A percentile compares a stretch with the other conserved stretches of the same genome.
These are phyloP conservation scores for Epicampocera succincta DNA, from an alignment of 2,888 invertebrate genomes.

Conservation along the genomic window DNA sequence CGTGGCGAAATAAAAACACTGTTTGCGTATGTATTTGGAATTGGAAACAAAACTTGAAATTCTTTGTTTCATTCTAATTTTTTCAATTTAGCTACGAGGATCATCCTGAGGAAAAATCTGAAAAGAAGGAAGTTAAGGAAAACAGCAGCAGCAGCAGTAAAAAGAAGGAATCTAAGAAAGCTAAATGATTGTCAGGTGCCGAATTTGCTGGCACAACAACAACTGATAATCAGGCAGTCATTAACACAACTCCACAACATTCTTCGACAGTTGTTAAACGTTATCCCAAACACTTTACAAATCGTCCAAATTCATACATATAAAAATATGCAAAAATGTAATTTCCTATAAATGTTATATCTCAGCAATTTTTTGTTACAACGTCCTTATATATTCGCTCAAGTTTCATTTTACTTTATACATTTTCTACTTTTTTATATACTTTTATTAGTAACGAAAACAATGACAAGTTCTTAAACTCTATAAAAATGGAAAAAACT, in stretches of 20 bases:
- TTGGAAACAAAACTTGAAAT: background rate
- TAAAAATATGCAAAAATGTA: constrained; percentile 59
- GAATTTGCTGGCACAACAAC: constrained; percentile 17
- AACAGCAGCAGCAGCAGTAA: constrained; percentile 74
- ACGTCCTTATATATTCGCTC: too few species aligned
- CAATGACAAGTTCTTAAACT: too few species aligned
- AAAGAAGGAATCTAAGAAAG: constrained; percentile 81
- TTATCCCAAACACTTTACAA: constrained; percentile 68
- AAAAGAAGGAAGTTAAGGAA: constrained; percentile 80
- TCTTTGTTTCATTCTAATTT: constrained; percentile 64
- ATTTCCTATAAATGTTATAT: too few species aligned
- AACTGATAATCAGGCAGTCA: constrained; percentile 44
- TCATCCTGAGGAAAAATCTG: constrained; percentile 83
- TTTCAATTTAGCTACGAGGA: constrained; percentile 85
- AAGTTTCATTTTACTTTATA: too few species aligned
- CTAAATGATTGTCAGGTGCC: constrained; percentile 75
- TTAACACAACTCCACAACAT: constrained; percentile 47
- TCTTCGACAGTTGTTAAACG: constrained; percentile 63
- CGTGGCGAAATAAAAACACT: constrained; percentile 94
- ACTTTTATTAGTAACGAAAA: too few species aligned
- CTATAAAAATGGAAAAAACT: too few species aligned
- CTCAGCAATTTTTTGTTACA: too few species aligned
- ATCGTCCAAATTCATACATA: constrained; percentile 69
- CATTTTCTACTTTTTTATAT: too few species aligned
- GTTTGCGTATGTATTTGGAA: constrained; percentile 89